Evolutionary conservation across 2,113 vertebrate genomes (phyloP), one percentile per base, ranked within the genome.

Genomic region (Noturus placidus): DNA sequence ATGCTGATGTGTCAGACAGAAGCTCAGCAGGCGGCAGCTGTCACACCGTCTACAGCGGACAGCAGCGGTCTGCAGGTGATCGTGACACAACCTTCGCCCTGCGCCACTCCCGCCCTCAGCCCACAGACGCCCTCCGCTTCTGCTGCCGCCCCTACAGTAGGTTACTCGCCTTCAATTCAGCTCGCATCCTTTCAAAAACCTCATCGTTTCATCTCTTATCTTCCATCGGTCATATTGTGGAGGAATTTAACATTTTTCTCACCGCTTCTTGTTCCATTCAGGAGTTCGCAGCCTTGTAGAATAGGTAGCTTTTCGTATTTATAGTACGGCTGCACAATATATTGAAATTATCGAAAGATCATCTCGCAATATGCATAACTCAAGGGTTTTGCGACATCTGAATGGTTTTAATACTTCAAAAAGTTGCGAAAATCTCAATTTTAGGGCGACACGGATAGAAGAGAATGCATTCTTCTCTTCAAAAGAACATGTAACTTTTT

Each of bases 61-160:
- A 87, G 91, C 11, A 85, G 92, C 1, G 72, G 88, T 74, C 92
- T 95, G 61, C 94, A 96, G 91, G 95, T 96, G 84, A 94, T 95
- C 0, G 94, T 95, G 83, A 93, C 93, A 33, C 95, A 96, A 85
- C 89, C 94, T 0, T 95, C 95, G 22, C 95, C 95, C 0, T 95
- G 93, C 81, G 89, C 92, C 1, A 95, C 94, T 4, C 95, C 94
- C 0, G 92, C 93, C 10, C 92, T 93, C 79, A 96, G 95, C 86
- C 95, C 95, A 0, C 95, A 95, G 92, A 92, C 92, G 0, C 83
- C 93, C 2, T 85, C 70, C 11, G 59, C 50, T 19, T 63, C 86
- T 33, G 17, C 84, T 79, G 78, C 87, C 15, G 76, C 72, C 52
- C 80, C 72, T 38, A 72, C 69, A 70, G 91, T 92, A 69, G 85